Base-by-base conservation (phyloP, 1,140 invertebrate genomes). In the Antheraea mylitta region DNA sequence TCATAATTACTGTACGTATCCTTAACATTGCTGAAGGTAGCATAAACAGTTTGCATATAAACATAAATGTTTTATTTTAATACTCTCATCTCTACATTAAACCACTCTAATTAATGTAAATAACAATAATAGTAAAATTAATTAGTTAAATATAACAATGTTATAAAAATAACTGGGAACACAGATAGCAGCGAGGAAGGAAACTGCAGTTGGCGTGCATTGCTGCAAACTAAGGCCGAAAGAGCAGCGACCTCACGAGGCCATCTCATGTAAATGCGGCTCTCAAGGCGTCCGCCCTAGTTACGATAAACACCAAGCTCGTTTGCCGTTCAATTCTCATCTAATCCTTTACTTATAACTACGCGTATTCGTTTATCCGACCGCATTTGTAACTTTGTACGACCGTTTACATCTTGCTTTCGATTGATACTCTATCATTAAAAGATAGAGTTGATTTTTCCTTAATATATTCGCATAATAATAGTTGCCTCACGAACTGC, bases 271-370 rank as follows among this genome's bases (percentile, higher is more conserved):
- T 70, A 76, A 82, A 82, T 78, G 73, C 72, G 36, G 36, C 65
- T 70, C 75, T 80, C 81, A 82, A 82, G 81, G 81, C 67, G 64
- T 66, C 69, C 75, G 80, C 67, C 80, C 77, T 76, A 82, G 74
- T 79, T 79, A 77, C 74, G 66, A 7, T 61, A 37, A 37, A 75
- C 70, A 71, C 74, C 69, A 69, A 67, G 58, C 22, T 37, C 22
- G n/a, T 64, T 53, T 53, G 45, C 45, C 45, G 45, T 53, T 53
- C 45, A 6, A n/a, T 13, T 13, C 9, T 13, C 16, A 16, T 13
- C 45, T 53, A 53, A 53, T 53, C 45, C 11, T 16, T n/a, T n/a
- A 53, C 11, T 13, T 6, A 53, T 53, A 53, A 53, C 45, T 13
- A 16, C 9, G 0, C 4, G 5, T 16, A 16, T 53, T 6, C 45